Base-by-base conservation (phyloP, 2,797 vertebrate genomes). In the Vipera latastei region DNA sequence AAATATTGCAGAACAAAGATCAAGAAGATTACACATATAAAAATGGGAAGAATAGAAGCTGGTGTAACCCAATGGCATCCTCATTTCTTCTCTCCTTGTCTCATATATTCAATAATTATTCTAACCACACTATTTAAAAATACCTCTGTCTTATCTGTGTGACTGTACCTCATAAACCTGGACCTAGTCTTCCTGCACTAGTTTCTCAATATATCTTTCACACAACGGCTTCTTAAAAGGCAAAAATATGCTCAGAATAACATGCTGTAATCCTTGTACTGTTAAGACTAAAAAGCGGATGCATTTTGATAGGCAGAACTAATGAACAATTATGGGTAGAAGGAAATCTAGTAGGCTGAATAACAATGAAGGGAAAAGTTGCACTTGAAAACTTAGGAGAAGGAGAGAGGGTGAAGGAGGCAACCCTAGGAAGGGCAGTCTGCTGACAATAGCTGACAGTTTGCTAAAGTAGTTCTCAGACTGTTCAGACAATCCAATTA, bases 241-340 rank as follows among this genome's bases (percentile, higher is more conserved):
- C 48, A 92, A 95, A 55, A 91, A 38, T 73, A 32, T 59, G 73
- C 73, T 89, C 25, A 89, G 94, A 93, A 92, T 88, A 93, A 93
- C 2, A 0, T 89, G 93, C 91, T 91, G 94, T 8, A 73, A 73
- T 73, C 16, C 94, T 97, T 95, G 91, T 55, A 94, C 95, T 95
- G 92, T 18, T 20, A 93, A 95, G 96, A 96, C 90, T 93, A 94
- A 89, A 88, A 95, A 96, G 95, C 90, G 95, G 95, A 94, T 1
- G 0, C 7, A 95, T 93, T 92, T 44, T 92, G 86, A 65, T 93
- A 95, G 96, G 6, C 89, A 91, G 53, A 63, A 16, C 73, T 96
- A 97, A 97, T 95, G 96, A 97, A 96, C 91, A 92, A 96, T 96
- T 94, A 95, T 95, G 91, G 83, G 92, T 51, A 20, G 94, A 94